Evolutionary conservation across 1,140 invertebrate genomes (phyloP), one percentile per base, ranked within the genome.

Genomic region (Gryon sp.): DNA sequence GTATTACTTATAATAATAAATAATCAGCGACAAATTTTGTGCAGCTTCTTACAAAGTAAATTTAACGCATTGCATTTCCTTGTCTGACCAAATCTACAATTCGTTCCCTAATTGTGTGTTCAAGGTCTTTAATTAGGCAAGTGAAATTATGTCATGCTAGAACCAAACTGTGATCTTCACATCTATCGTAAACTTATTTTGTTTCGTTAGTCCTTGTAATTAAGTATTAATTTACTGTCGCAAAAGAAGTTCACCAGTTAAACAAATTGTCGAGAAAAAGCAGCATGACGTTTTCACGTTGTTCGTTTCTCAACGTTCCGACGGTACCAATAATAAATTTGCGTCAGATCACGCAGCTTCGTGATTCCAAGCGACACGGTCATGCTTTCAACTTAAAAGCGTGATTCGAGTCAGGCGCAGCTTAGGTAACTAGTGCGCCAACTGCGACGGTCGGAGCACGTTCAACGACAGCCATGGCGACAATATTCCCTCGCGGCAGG

Each of bases 331-430:
- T 80, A 79, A 84, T 82, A 80, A 79, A 80, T 76, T 69, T 65
- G 70, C 52, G 69, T 66, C 68, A 20, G 70, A 76, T 80, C 73
- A 76, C 62, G 74, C 65, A 45, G 43, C 46, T 32, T 48, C 57
- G 59, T 60, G 76, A 80, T 80, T 76, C 55, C 70, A 80, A 80
- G 45, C 66, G 59, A 87, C 84, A 87, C 76, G 83, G 81, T 76
- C 84, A 84, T 82, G 84, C 85, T 87, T 87, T 87, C 84, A 87
- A 80, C 80, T 84, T 87, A 83, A 84, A 85, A 87, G 78, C 72
- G 72, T 72, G 76, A 82, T 83, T 81, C 55, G 41, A 57, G 65
- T 59, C 65, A 55, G 59, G 48, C 20, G 50, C 22, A 45, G 72
- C 63, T 80, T 69, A 68, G 30, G 28, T 2, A 79, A 81, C 73